Percentiles rank a stretch among this genome's conserved stretches.
phyloP scores from a whole-genome alignment of 2,888 invertebrate genomes.

The Diarsia rubi region DNA sequence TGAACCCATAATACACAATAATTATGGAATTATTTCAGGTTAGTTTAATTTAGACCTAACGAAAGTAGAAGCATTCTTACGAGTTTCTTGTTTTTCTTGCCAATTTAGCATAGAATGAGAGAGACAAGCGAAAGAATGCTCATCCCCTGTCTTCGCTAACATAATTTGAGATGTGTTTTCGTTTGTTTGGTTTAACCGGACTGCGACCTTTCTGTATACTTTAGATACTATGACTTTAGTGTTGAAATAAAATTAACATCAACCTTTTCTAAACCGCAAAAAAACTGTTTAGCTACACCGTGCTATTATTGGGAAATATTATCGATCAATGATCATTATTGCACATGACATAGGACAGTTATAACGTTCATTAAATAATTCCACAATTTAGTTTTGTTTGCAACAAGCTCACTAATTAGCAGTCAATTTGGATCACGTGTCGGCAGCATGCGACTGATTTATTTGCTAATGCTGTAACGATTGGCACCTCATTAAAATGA shows the following conservation, averaged over 20 bases:
- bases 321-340: not conserved
- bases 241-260: not conserved
- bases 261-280: not conserved
- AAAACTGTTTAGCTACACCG: not conserved
- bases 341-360: slow-evolving; percentile 5
- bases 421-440: slow-evolving; percentile 45
- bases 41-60: not conserved
- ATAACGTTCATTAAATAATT: slow-evolving; percentile 27
- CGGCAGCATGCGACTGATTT: slow-evolving; percentile 50
- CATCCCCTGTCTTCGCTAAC: not conserved
- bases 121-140: not conserved
- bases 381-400: slow-evolving; percentile 44
- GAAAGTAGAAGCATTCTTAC: not conserved
- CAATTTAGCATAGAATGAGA: not conserved
- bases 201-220: not conserved
- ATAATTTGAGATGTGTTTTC: not conserved
- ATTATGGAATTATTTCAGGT: not conserved
- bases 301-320: not conserved
- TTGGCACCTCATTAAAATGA: slow-evolving; percentile 55
- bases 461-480: slow-evolving; percentile 49
- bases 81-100: not conserved
- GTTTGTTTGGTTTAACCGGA: not conserved
- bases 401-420: slow-evolving; percentile 53
- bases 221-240: not conserved
- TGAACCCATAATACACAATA: not conserved